A percentile compares a stretch with the other conserved stretches of the same genome.
These are phyloP conservation scores for Cremastobaeus sp. DNA, from an alignment of 2,888 invertebrate species.

Conservation along the genomic window DNA sequence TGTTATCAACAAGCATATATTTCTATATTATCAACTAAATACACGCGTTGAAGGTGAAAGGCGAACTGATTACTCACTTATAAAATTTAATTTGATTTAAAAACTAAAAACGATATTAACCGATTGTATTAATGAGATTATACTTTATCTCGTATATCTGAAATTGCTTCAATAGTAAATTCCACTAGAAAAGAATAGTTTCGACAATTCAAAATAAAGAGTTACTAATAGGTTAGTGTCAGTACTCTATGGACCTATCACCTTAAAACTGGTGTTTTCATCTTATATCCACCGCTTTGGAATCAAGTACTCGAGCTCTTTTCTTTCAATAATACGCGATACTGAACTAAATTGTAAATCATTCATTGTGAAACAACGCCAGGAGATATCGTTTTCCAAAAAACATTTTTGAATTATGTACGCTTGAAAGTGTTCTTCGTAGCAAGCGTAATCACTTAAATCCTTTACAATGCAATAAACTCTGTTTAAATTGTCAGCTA, in stretches of 20 bases:
- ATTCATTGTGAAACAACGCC: constrained; percentile 11
- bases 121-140: too few relatives aligned
- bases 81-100: too few relatives aligned
- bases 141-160: too few relatives aligned
- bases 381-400: constrained; percentile 5
- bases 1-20: too few relatives aligned
- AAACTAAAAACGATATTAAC: too few relatives aligned
- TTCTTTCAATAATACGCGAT: constrained; percentile 7
- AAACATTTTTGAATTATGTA: constrained; percentile 1
- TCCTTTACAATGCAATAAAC: constrained; percentile 2
- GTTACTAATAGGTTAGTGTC: too few relatives aligned
- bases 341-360: constrained; percentile 1
- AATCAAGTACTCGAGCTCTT: constrained; percentile 6
- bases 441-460: constrained; percentile 8
- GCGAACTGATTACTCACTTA: too few relatives aligned
- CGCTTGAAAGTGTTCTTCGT: constrained; percentile 23
- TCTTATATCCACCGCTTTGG: constrained; percentile 19
- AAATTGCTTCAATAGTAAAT: too few relatives aligned
- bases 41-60: too few relatives aligned
- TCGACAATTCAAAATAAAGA: too few relatives aligned
- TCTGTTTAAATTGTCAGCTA: neutral
- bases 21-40: too few relatives aligned
- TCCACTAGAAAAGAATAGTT: too few relatives aligned
- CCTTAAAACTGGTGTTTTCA: constrained; percentile 2
- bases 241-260: neutral